phyloP scores from a whole-genome alignment of 1,140 invertebrate genomes.

The Paramacrobiotus metropolitanus region DNA sequence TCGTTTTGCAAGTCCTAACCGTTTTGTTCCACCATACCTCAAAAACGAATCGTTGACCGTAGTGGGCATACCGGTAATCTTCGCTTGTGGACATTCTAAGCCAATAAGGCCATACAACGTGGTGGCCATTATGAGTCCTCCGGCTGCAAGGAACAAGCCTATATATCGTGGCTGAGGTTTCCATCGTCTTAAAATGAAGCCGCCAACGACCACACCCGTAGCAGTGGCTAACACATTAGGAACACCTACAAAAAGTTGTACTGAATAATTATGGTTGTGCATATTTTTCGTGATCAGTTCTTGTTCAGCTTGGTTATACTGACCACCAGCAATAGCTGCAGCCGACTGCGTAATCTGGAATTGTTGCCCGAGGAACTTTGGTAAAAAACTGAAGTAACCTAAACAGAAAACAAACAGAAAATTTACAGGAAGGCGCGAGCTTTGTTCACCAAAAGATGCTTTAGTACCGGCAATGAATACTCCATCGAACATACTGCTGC shows the following conservation, averaged over 20 bases:
- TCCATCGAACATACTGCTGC: neutral
- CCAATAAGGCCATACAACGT: neutral
- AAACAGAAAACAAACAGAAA: neutral
- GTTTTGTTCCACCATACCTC: neutral
- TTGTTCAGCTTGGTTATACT: no score
- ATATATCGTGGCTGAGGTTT: neutral
- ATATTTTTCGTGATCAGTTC: no score
- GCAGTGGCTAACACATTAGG: neutral
- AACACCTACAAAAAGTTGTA: neutral
- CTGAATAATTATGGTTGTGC: no score
- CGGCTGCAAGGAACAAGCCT: neutral
- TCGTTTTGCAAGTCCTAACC: no score
- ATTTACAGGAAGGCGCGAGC: neutral
- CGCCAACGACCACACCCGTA: neutral
- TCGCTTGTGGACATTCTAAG: neutral
- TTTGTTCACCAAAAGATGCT: neutral
- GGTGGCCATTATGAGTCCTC: neutral
- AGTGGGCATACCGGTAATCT: neutral
- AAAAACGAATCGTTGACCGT: neutral
- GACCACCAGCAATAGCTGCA: neutral
- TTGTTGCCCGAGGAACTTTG: neutral
- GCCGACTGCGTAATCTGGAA: neutral
- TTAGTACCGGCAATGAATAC: neutral
- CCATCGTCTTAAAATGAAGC: neutral
- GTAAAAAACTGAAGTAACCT: constrained; percentile 1